phyloP scores from a whole-genome alignment of 2,113 vertebrate species.

The Zingel zingel region DNA sequence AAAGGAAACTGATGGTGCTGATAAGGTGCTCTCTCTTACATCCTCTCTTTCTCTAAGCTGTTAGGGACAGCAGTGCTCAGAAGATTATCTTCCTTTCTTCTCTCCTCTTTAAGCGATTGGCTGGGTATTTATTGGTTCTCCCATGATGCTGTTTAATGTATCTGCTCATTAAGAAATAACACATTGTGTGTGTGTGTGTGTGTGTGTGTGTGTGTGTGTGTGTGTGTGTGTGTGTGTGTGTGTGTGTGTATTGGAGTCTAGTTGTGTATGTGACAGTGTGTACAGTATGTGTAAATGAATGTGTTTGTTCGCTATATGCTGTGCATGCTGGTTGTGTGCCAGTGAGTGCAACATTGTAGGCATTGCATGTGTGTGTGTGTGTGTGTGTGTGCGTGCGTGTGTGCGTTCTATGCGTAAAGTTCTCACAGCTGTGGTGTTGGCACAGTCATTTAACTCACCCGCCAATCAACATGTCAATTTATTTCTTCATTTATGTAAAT shows the following conservation, averaged over 20 bases:
- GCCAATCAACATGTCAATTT: conserved; percentile 58
- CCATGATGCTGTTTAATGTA: conserved; percentile 66
- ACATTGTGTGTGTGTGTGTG: conserved; percentile 36
- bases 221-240: conserved; percentile 9
- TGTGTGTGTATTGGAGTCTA: background rate
- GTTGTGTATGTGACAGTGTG: background rate
- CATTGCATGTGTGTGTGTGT: background rate
- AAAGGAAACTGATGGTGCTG: conserved; percentile 57
- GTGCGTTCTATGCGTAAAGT: conserved; percentile 19
- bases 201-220: conserved; percentile 16
- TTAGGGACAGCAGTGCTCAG: conserved; percentile 52
- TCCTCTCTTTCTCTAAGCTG: conserved; percentile 43
- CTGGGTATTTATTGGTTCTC: conserved; percentile 67
- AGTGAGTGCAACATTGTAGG: conserved; percentile 33
- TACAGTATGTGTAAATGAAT: background rate
- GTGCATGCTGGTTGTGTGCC: conserved; percentile 28
- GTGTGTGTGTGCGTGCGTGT: background rate
- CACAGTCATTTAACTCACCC: conserved; percentile 56
- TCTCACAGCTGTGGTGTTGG: conserved; percentile 36
- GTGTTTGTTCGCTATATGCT: conserved; percentile 32
- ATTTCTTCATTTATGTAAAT: conserved; percentile 53
- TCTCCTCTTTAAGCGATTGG: conserved; percentile 49
- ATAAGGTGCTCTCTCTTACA: conserved; percentile 30
- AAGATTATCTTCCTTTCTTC: conserved; percentile 62
- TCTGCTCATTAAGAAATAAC: conserved; percentile 68